Evolutionary conservation across 2,797 vertebrate genomes (phyloP).

Genomic region (Chelmon rostratus): DNA sequence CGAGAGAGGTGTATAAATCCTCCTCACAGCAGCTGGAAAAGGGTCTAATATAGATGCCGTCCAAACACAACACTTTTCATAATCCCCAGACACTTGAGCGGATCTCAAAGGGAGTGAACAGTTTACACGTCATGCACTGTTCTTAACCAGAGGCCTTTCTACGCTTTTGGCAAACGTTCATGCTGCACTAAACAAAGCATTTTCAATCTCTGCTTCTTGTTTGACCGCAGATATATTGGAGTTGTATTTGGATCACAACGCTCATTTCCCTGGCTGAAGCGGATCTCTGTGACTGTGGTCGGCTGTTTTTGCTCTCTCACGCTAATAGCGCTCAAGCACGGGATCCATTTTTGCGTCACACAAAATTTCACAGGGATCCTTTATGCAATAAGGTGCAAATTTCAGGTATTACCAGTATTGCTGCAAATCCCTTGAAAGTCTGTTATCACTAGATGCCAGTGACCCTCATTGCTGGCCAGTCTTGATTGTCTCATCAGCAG

Average conservation of each 20-base stretch:
- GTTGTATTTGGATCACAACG: not conserved
- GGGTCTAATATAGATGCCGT: conserved; percentile 54
- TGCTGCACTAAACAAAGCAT: not conserved
- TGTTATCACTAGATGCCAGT: conserved; percentile 13
- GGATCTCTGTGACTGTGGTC: conserved; percentile 2
- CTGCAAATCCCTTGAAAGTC: not conserved
- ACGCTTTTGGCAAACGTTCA: conserved; percentile 8
- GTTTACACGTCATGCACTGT: conserved; percentile 45
- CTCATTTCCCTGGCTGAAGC: not conserved
- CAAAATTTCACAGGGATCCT: not conserved
- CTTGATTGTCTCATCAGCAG: conserved; percentile 9
- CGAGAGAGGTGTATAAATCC: conserved; percentile 56
- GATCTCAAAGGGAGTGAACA: conserved; percentile 39
- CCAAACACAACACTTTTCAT: conserved; percentile 67
- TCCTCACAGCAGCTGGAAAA: conserved; percentile 51
- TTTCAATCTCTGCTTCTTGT: not conserved
- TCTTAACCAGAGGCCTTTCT: conserved; percentile 31
- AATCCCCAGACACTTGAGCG: conserved; percentile 55
- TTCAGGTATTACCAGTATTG: not conserved
- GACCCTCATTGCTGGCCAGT: not conserved
- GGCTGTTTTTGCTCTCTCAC: not conserved
- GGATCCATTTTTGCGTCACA: not conserved
- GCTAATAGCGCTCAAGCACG: not conserved
- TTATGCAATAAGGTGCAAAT: not conserved
- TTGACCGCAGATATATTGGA: not conserved